phyloP scores from a whole-genome alignment of 2,113 vertebrate species.

The Sceloporus undulatus region DNA sequence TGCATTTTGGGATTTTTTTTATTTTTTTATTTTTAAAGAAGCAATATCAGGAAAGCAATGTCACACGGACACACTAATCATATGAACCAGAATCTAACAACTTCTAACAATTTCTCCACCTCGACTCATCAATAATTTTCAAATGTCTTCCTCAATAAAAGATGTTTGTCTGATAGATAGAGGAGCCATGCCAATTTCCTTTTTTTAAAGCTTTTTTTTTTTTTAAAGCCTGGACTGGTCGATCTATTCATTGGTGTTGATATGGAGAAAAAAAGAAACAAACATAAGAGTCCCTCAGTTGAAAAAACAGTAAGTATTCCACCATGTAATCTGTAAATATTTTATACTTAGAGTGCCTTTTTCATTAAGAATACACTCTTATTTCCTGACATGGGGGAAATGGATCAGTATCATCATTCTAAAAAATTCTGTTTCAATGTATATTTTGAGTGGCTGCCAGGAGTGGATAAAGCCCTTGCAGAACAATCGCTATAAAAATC shows the following conservation, averaged over 20 bases:
- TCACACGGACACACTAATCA: neutral
- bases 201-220: neutral
- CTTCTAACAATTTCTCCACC: neutral
- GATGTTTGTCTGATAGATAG: neutral
- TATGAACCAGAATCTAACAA: neutral
- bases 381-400: conserved; percentile 29
- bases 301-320: conserved; percentile 31
- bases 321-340: conserved; percentile 32
- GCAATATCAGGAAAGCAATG: neutral
- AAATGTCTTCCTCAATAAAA: conserved; percentile 19
- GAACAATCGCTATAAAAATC: conserved; percentile 35
- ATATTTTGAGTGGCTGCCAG: conserved; percentile 34
- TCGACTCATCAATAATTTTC: conserved; percentile 29
- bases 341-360: conserved; percentile 36
- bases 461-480: conserved; percentile 1
- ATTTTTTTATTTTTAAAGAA: neutral
- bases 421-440: conserved; percentile 30
- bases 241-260: conserved; percentile 2
- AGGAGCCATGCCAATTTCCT: neutral
- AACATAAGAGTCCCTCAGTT: conserved; percentile 9
- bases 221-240: neutral
- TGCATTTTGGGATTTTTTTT: neutral
- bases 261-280: conserved; percentile 9
- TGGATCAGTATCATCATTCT: conserved; percentile 24
- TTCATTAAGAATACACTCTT: conserved; percentile 39